Evolutionary conservation across 2,888 invertebrate species (phyloP), one percentile per base, ranked within the genome.

Genomic region (Nephrotoma flavescens): DNA sequence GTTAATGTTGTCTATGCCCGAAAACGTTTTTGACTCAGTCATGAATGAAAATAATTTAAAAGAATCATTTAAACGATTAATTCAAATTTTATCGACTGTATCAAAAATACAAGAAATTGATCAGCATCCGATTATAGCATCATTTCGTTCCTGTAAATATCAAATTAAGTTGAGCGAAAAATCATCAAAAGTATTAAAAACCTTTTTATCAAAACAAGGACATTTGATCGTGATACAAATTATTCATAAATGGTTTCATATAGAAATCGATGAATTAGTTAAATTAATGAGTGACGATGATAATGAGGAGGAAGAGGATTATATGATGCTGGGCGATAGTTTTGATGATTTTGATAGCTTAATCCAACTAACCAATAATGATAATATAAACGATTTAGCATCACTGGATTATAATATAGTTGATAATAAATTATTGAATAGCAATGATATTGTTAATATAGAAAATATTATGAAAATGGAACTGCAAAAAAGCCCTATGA

Each of bases 191-290:
- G 92, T 93, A 89, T 91, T 95, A 87, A 94, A 94, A 89, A 88
- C 93, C 86, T 95, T 94, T 91, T 91, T 95, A 87, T 93, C 94
- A n/a, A 94, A 93, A 89, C 93, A 94, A 89, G 94, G 95, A 0
- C 95, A 95, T 92, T 94, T 95, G 42, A 92, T 95, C 86, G 91
- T 95, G 86, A 93, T 95, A 90, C 95, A 95, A 92, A 94, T 95
- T 87, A 89, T 94, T 11, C 93, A 93, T 89, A 93, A 93, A 5
- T 94, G 94, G 94, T 93, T 94, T 88, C 94, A 94, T 88, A 92
- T 94, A 88, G 94, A 94, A 87, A 52, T 86, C 12, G 57, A 57
- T n/a, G 86, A 86, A 31, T 3, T 41, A 15, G 19, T 85, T 19
- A 44, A 85, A 85, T 44, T 84, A 42, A 9, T 19, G 44, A 85